Percentiles rank a stretch among this genome's conserved stretches.
These are phyloP conservation scores for Augochlorella aurata DNA, from an alignment of 2,888 invertebrate species.

Conservation along the genomic window DNA sequence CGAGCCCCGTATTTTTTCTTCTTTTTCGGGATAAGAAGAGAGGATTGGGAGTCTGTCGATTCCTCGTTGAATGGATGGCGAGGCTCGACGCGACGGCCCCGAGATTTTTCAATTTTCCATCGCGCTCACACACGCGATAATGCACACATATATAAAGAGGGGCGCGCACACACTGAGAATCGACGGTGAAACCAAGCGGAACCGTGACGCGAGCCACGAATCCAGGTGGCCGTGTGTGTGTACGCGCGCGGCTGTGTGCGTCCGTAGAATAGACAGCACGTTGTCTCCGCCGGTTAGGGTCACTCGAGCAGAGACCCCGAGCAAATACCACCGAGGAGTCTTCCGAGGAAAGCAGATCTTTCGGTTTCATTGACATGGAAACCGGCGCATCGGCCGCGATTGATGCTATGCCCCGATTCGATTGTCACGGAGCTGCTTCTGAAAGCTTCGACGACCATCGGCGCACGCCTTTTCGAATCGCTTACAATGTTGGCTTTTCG, in stretches of 20 bases:
- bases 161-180: neutral
- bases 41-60: conserved; percentile 21
- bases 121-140: neutral
- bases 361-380: neutral
- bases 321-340: conserved; percentile 9
- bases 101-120: conserved; percentile 38
- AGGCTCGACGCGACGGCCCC: conserved; percentile 8
- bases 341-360: neutral
- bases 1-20: neutral
- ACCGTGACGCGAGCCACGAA: too few relatives aligned
- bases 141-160: too few relatives aligned
- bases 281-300: neutral
- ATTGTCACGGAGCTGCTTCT: neutral
- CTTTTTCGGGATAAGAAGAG: neutral
- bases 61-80: conserved; percentile 23
- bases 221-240: too few relatives aligned
- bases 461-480: neutral
- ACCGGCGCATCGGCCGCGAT: neutral
- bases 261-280: neutral
- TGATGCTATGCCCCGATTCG: neutral
- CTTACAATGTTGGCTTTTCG: neutral
- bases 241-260: neutral
- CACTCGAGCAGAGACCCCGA: neutral
- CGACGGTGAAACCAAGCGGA: conserved; percentile 18
- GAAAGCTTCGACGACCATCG: neutral